Percentiles rank a stretch among this genome's conserved stretches.
These are phyloP conservation scores for Hydriomena furcata DNA, from an alignment of 2,888 invertebrate species.

Conservation along the genomic window DNA sequence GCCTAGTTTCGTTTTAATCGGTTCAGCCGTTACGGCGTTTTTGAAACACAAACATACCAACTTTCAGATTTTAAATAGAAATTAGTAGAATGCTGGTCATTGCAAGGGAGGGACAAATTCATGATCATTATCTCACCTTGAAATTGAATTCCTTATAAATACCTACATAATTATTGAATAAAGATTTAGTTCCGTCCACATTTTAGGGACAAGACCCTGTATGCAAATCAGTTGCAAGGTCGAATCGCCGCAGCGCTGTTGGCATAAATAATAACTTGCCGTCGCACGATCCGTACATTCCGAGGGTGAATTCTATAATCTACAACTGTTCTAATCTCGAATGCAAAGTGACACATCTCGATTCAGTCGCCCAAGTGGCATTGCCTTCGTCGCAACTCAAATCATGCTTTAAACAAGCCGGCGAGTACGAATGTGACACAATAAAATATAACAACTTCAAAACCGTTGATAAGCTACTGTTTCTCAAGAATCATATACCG, in stretches of 20 bases:
- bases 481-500: constrained; percentile 55
- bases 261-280: constrained; percentile 45
- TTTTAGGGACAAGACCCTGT: constrained; percentile 58
- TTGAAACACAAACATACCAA: too few species aligned
- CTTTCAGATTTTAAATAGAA: too few species aligned
- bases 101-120: too few species aligned
- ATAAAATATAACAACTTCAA: constrained; percentile 64
- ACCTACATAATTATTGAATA: constrained; percentile 7
- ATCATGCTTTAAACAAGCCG: constrained; percentile 50
- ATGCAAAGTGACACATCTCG: constrained; percentile 50
- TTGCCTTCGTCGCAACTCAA: constrained; percentile 48
- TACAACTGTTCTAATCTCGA: constrained; percentile 57
- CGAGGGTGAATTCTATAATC: constrained; percentile 52
- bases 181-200: constrained; percentile 13
- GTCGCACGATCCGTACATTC: constrained; percentile 69
- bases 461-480: constrained; percentile 65
- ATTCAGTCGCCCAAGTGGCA: constrained; percentile 59
- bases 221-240: constrained; percentile 47
- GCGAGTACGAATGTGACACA: constrained; percentile 54
- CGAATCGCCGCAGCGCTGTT: constrained; percentile 40
- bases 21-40: too few species aligned
- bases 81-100: too few species aligned
- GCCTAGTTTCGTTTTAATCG: too few species aligned
- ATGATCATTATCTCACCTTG: constrained; percentile 20
- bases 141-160: constrained; percentile 11